phyloP scores from a whole-genome alignment of 2,113 vertebrate species.

The Collichthys lucidus region DNA sequence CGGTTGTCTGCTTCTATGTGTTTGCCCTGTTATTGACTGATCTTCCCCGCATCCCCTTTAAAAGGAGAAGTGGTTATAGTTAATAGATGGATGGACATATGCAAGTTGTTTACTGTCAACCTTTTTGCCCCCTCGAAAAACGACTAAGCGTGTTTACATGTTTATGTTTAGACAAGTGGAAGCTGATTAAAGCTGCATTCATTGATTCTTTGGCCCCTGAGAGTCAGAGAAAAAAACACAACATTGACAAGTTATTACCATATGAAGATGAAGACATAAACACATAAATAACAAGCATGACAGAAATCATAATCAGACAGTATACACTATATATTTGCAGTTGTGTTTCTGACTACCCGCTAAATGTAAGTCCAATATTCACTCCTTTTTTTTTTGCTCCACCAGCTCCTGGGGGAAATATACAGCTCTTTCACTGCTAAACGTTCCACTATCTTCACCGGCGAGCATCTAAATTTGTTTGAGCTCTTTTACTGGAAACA shows the following conservation, averaged over 20 bases:
- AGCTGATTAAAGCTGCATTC: not conserved
- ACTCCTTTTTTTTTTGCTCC: not conserved
- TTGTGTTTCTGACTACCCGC: not conserved
- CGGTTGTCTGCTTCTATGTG: too few relatives aligned
- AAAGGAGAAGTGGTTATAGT: not conserved
- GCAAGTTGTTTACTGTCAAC: not conserved
- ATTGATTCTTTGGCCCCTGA: not conserved
- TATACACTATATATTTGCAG: not conserved
- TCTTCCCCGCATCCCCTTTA: not conserved
- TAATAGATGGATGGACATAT: not conserved
- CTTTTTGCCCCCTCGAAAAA: not conserved
- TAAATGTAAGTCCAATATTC: not conserved
- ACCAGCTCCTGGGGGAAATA: not conserved
- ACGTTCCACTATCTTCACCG: not conserved
- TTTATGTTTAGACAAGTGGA: not conserved
- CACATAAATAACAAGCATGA: too few relatives aligned
- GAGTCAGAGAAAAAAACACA: not conserved
- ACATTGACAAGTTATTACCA: not conserved
- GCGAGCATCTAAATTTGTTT: not conserved
- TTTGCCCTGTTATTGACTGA: too few relatives aligned
- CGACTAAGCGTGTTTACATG: not conserved
- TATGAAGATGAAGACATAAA: not conserved
- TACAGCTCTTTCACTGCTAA: not conserved
- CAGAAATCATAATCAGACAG: too few relatives aligned
- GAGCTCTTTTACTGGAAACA: not conserved